These are phyloP conservation scores for Sitodiplosis mosellana DNA, from an alignment of 1,140 invertebrate species.

Conservation along the genomic window DNA sequence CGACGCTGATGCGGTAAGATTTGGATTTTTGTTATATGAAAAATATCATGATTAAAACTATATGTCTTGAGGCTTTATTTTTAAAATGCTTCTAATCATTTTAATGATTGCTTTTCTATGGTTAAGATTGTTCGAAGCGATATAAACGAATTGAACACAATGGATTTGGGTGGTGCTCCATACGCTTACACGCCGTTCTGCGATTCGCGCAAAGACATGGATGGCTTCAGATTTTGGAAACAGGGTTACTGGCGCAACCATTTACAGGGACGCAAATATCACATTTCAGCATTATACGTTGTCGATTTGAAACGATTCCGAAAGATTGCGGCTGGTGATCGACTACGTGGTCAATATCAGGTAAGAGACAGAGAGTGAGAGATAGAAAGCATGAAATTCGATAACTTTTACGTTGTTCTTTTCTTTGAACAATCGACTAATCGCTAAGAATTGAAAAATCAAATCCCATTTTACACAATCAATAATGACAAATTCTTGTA, in stretches of 20 bases:
- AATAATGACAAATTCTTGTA: too few species aligned
- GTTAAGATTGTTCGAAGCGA: conserved; percentile 86
- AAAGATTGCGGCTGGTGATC: conserved; percentile 92
- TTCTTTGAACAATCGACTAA: too few species aligned
- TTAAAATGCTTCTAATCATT: background rate
- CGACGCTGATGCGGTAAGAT: conserved; percentile 92
- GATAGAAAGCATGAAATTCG: background rate
- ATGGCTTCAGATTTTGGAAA: conserved; percentile 98
- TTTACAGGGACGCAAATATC: conserved; percentile 86
- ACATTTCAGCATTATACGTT: conserved; percentile 96
- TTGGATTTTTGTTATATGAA: too few species aligned
- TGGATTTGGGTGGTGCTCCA: conserved; percentile 93
- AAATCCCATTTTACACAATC: too few species aligned
- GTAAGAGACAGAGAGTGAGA: too few species aligned
- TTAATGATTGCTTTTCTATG: conserved; percentile 5
- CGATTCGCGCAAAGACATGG: conserved; percentile 94
- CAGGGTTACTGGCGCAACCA: conserved; percentile 98
- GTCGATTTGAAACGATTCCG: conserved; percentile 94
- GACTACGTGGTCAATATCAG: conserved; percentile 90
- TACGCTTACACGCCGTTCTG: conserved; percentile 99
- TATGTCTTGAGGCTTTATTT: too few species aligned
- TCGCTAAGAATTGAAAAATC: too few species aligned
- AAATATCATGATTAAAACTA: too few species aligned
- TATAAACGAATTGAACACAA: conserved; percentile 84
- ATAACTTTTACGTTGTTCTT: too few species aligned